Conservation (phyloP, 2,888 invertebrate genomes). For the Rhyacophila evoluta region DNA sequence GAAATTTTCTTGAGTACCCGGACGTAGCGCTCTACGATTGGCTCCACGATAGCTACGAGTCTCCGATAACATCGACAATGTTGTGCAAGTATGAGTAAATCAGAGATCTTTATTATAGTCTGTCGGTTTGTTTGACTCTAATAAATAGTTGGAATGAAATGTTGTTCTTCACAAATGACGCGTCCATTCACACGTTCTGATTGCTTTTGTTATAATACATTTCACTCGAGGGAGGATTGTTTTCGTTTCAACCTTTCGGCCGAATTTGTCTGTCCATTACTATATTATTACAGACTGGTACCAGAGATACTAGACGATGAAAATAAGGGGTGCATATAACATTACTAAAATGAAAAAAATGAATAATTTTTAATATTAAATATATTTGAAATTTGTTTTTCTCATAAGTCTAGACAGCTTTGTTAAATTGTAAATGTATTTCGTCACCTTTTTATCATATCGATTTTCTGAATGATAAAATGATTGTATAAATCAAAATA, state of each 20-base stretch:
- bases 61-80: neutral
- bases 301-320: too few species aligned
- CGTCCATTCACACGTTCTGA: conserved; percentile 7
- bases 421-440: too few species aligned
- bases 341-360: too few species aligned
- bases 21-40: neutral
- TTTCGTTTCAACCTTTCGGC: neutral
- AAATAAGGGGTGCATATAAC: too few species aligned
- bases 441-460: too few species aligned
- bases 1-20: neutral
- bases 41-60: neutral
- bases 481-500: too few species aligned
- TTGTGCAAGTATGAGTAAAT: neutral
- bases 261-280: neutral
- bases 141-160: conserved; percentile 5
- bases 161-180: conserved; percentile 18
- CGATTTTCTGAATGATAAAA: too few species aligned
- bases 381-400: too few species aligned
- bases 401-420: too few species aligned
- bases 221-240: neutral
- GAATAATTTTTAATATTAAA: too few species aligned
- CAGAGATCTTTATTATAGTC: neutral
- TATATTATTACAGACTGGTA: neutral
- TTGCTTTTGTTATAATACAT: conserved; percentile 12
- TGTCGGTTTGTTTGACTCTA: neutral